A percentile compares a stretch with the other conserved stretches of the same genome.
These are phyloP conservation scores for Cryptotermes secundus DNA, from an alignment of 1,140 invertebrate genomes.

Conservation along the genomic window DNA sequence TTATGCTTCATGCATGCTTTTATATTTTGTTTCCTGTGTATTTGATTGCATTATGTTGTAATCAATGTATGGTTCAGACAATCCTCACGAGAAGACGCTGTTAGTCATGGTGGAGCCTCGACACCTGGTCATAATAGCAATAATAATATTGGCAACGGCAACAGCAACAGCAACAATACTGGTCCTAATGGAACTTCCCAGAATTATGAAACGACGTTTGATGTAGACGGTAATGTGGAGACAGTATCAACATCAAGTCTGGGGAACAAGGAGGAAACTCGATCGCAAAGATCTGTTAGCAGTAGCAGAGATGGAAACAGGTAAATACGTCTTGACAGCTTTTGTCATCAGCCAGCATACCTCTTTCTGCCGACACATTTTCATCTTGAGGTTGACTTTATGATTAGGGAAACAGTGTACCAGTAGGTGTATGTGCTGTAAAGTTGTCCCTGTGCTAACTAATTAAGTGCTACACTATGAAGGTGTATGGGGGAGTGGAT, in stretches of 20 bases:
- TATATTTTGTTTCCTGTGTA: constrained; percentile 3
- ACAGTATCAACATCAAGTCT: constrained; percentile 53
- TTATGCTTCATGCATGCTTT: not conserved
- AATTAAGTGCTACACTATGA: too few species aligned
- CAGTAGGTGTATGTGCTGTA: too few species aligned
- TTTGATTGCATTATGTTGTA: constrained; percentile 12
- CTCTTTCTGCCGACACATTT: too few species aligned
- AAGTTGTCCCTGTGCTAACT: too few species aligned
- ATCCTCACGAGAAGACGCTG: constrained; percentile 33
- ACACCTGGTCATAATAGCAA: constrained; percentile 6
- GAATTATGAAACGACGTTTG: constrained; percentile 81
- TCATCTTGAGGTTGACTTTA: too few species aligned
- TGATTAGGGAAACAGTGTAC: too few species aligned
- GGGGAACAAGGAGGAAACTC: constrained; percentile 61
- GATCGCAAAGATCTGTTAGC: constrained; percentile 58
- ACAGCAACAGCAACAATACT: not conserved
- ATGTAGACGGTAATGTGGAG: constrained; percentile 81
- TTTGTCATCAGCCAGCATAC: too few species aligned
- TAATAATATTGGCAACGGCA: constrained; percentile 21
- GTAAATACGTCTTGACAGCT: constrained; percentile 41
- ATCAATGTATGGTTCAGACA: constrained; percentile 32
- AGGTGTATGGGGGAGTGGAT: too few species aligned
- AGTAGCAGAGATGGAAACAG: constrained; percentile 68
- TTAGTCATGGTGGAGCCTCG: constrained; percentile 22
- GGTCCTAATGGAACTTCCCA: constrained; percentile 49